Conservation (phyloP, 2,888 invertebrate genomes). For the Melanostoma mellinum region DNA sequence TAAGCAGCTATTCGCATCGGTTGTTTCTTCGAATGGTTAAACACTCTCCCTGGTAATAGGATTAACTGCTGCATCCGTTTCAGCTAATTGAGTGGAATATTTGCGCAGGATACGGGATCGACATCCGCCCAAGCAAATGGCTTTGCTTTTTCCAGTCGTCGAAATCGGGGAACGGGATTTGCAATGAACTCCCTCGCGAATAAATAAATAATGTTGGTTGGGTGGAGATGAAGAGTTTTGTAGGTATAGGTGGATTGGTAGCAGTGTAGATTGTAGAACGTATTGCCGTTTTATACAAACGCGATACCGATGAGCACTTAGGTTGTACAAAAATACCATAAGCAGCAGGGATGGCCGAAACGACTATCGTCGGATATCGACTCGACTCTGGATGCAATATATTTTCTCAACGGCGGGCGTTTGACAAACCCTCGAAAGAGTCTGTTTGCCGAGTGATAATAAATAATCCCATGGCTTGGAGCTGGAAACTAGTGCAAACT, state of each 20-base stretch:
- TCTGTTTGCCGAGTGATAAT: conserved; percentile 9
- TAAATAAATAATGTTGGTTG: not conserved
- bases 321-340: not conserved
- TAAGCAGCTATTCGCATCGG: conserved; percentile 35
- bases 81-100: conserved; percentile 47
- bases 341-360: not conserved
- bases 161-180: not conserved
- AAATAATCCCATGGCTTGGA: not conserved
- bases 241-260: no score
- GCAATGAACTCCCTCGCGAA: not conserved
- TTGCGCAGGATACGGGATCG: conserved; percentile 23
- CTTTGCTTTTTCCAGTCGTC: conserved; percentile 5
- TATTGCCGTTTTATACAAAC: no score
- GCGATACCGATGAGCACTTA: not conserved
- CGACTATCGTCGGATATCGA: not conserved
- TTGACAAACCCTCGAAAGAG: not conserved
- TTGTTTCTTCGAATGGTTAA: conserved; percentile 43
- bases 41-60: conserved; percentile 28
- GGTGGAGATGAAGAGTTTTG: not conserved
- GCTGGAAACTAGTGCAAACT: no score
- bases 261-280: no score
- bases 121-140: conserved; percentile 33
- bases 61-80: conserved; percentile 42
- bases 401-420: not conserved
- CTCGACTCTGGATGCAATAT: not conserved